phyloP scores from a whole-genome alignment of 2,888 invertebrate species.

The Andrena marginata region DNA sequence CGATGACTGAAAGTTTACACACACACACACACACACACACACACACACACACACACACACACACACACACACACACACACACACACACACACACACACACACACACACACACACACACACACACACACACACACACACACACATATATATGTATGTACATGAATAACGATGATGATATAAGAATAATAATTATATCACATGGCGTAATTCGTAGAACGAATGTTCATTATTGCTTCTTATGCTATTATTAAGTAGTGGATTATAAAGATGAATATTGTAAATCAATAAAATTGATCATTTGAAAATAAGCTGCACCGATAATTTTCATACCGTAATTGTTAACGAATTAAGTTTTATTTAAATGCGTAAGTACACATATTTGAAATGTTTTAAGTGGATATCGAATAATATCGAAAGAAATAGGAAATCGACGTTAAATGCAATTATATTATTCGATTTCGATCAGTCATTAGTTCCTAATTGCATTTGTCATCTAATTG shows the following conservation, averaged over 20 bases:
- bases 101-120: constrained; percentile 54
- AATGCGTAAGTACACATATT: neutral
- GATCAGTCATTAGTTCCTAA: neutral
- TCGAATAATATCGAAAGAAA: neutral
- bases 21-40: constrained; percentile 27
- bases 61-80: constrained; percentile 35
- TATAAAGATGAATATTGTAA: constrained; percentile 79
- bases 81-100: constrained; percentile 49
- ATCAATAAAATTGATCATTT: constrained; percentile 77
- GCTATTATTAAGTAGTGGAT: constrained; percentile 80
- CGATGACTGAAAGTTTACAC: constrained; percentile 82
- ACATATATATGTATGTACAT: constrained; percentile 66
- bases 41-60: constrained; percentile 48
- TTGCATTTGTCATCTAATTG: neutral
- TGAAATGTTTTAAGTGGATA: no score
- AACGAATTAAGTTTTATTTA: constrained; percentile 25
- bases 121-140: constrained; percentile 18
- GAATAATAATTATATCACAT: constrained; percentile 75
- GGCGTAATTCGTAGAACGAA: constrained; percentile 82
- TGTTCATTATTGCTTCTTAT: constrained; percentile 83
- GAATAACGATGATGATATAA: constrained; percentile 67
- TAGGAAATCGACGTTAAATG: neutral
- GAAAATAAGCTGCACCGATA: constrained; percentile 57
- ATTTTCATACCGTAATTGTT: constrained; percentile 41
- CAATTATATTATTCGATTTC: neutral